These are phyloP conservation scores for Amiota communis DNA, from an alignment of 2,888 invertebrate species.

Conservation along the genomic window DNA sequence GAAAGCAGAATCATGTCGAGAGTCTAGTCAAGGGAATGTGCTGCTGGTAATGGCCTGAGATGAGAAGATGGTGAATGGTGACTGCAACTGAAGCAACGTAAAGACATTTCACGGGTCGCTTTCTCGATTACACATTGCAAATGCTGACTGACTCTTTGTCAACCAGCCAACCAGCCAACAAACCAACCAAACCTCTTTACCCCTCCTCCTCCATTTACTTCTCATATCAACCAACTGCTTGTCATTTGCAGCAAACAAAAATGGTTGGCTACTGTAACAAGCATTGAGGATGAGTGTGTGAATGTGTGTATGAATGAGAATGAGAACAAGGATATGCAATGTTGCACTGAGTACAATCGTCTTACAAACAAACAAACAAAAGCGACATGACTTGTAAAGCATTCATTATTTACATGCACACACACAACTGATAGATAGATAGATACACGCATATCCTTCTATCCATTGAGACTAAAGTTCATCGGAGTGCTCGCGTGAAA, in stretches of 20 bases:
- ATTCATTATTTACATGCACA: slow-evolving; percentile 27
- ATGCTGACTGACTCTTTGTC: background rate
- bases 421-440: background rate
- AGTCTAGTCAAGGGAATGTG: no score
- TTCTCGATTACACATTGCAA: slow-evolving; percentile 24
- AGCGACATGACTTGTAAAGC: background rate
- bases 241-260: slow-evolving; percentile 9
- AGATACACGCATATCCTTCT: background rate
- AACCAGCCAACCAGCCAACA: background rate
- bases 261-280: slow-evolving; percentile 15
- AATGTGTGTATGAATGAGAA: no score
- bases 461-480: background rate
- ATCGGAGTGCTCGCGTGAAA: background rate
- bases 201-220: no score
- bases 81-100: slow-evolving; percentile 1
- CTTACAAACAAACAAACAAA: background rate
- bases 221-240: background rate
- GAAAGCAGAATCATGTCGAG: no score
- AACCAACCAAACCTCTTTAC: background rate
- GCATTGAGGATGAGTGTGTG: background rate
- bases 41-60: no score
- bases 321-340: no score
- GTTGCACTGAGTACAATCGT: slow-evolving; percentile 5
- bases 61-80: no score
- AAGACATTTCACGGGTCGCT: slow-evolving; percentile 25